Evolutionary conservation across 2,797 vertebrate species (phyloP), one percentile per base, ranked within the genome.

Genomic region (Tenualosa ilisha): DNA sequence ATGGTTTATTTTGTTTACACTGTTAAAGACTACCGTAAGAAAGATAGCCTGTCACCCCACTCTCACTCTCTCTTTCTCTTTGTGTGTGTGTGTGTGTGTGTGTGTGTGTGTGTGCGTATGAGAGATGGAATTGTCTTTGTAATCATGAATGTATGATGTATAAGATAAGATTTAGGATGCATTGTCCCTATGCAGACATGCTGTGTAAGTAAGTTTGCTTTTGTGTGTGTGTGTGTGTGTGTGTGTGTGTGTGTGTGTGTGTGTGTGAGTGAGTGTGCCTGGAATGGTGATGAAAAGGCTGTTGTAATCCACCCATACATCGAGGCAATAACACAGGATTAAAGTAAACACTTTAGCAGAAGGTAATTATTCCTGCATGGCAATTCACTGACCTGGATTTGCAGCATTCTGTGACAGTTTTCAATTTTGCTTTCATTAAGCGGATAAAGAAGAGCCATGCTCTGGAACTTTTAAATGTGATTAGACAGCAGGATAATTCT

Each of bases 361-460:
- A 92, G 88, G 91, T 91, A 94, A 94, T 95, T 94, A 94, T 91
- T 89, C 90, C 88, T 86, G 90, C 87, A 88, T 86, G 88, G 90
- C 89, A 93, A 92, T 89, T 89, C 88, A 85, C 75, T 92, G 91
- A 90, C 92, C 91, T 92, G 91, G 92, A 94, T 94, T 88, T 88
- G 91, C 90, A 89, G 88, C 86, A 91, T 91, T 91, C 89, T 86
- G 85, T 89, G 88, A 90, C 89, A 91, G 89, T 94, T 93, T 94
- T 94, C 89, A 92, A 91, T 94, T 94, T 92, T 88, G 90, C 90
- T 91, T 92, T 92, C 89, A 94, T 95, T 92, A 94, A 91, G 88
- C 90, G 88, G 91, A 93, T 93, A 91, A 91, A 75, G 89, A 85
- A 89, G 85, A 91, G 86, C 61, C 88, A 54, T 89, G 91, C 90